Base-by-base conservation (phyloP, 2,113 vertebrate genomes). In the Amphilophus citrinellus region DNA sequence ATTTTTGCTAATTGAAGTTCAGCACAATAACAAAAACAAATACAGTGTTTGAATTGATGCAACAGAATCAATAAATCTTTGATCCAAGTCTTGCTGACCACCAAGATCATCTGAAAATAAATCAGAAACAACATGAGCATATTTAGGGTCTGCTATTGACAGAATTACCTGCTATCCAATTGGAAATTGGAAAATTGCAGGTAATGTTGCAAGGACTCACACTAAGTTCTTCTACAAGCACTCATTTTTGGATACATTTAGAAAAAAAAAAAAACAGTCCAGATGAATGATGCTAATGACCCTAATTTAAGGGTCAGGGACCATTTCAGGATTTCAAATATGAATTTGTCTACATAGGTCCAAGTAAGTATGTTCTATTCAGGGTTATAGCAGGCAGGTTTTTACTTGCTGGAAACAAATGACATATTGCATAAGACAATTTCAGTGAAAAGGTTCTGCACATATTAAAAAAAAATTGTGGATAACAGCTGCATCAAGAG, bases 401-500 rank as follows among this genome's bases (percentile, higher is more conserved):
- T 71, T 71, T 53, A 71, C 66, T 71, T 53, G 44, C 44, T 71
- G 24, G 24, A 71, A 71, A 50, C 44, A 50, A 50, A 47, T 27
- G 10, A 71, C 66, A 53, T 71, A 71, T 30, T 71, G 66, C 66
- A 71, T 53, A 71, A 71, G 44, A 71, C 66, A 71, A 53, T 71
- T 53, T 71, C 66, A 71, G 3, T 20, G 42, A 50, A 71, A 71
- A 71, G 66, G 66, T 71, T 53, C 66, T 20, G 44, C 66, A 30
- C 17, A 50, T 53, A 30, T 71, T 71, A 47, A 71, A 30, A 68
- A 57, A 58, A 37, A 39, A 20, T 50, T 65, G n/a, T 2, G 24
- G 37, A 68, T 27, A 71, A 79, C 73, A 83, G 62, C 81, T 88
- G 58, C 76, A 14, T 37, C 39, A n/a, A 73, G 8, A 10, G 35